Evolutionary conservation across 2,113 vertebrate species (phyloP), one percentile per base, ranked within the genome.

Genomic region (Myrmecophaga tridactyla): DNA sequence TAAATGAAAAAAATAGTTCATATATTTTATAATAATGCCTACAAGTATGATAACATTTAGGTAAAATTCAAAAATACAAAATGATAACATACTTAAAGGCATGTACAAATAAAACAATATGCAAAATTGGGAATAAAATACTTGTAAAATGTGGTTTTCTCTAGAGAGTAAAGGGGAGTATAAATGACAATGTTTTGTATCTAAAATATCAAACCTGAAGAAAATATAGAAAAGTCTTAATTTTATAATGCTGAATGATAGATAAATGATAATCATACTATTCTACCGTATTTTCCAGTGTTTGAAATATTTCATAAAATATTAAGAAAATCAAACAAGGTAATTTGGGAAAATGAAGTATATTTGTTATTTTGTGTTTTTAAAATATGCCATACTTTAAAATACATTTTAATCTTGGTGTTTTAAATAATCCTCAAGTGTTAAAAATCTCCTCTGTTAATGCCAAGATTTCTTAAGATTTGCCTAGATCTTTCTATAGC

Each of bases 401-500:
- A 92, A 56, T 87, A 6, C 2, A 86, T 80, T 97, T 96, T 78
- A 36, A 62, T 76, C 15, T 89, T 86, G 1, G 0, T 76, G 18
- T 89, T 94, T 95, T 94, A 97, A 96, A 94, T 43, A 92, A 89
- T 65, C 56, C 25, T 25, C 27, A 53, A 73, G 94, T 94, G 46
- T 70, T 69, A 86, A 70, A 93, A 90, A 83, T 73, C 25, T 73
- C 77, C 84, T 92, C 39, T 96, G n/a, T 92, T 95, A 97, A 88
- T 72, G 41, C 25, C 4, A 85, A 78, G 1, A 6, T 65, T 95
- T 94, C 36, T 92, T 92, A 48, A 4, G 0, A 73, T 89, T 67
- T 96, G 58, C 39, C 53, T 93, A 43, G 21, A 1, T 86, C 34
- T 86, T 95, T 94, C 87, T 51, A 90, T 76, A 14, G 7, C 43